Evolutionary conservation across 2,113 vertebrate species (phyloP).

Genomic region (Cyrtonyx montezumae): DNA sequence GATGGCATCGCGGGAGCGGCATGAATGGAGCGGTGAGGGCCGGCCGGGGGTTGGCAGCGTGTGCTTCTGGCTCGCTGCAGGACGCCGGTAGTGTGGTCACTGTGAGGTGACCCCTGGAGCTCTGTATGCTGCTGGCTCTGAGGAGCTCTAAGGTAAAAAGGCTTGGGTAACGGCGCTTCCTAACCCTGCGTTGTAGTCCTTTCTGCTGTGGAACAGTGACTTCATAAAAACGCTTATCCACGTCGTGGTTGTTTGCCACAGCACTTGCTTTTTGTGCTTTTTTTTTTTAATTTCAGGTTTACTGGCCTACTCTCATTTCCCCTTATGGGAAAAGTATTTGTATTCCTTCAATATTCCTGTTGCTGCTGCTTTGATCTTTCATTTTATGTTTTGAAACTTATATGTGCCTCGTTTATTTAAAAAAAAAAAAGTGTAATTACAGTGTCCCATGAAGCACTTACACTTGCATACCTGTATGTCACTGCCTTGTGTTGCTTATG

Average conservation of each 20-base stretch:
- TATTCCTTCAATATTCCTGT: not conserved
- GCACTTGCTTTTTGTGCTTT: not conserved
- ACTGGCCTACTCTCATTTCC: not conserved
- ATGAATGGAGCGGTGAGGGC: slow-evolving; percentile 31
- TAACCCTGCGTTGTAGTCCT: not conserved
- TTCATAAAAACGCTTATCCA: not conserved
- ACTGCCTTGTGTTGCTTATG: not conserved
- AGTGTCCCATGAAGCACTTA: not conserved
- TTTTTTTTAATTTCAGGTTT: not conserved
- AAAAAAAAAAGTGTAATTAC: not conserved
- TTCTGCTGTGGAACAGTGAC: not conserved
- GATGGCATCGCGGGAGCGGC: not conserved
- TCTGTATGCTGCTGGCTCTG: not conserved
- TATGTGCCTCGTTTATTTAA: not conserved
- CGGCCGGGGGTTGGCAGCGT: not conserved
- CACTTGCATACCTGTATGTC: not conserved
- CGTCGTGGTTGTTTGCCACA: not conserved
- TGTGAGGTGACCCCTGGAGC: not conserved
- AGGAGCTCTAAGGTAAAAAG: slow-evolving; percentile 12
- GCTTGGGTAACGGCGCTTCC: not conserved
- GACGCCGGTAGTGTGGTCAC: not conserved
- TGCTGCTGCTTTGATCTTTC: not conserved
- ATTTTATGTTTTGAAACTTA: not conserved
- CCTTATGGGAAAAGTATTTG: not conserved
- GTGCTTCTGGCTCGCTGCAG: not conserved